These are phyloP conservation scores for Pterostichus madidus DNA, from an alignment of 2,888 invertebrate species.

Conservation along the genomic window DNA sequence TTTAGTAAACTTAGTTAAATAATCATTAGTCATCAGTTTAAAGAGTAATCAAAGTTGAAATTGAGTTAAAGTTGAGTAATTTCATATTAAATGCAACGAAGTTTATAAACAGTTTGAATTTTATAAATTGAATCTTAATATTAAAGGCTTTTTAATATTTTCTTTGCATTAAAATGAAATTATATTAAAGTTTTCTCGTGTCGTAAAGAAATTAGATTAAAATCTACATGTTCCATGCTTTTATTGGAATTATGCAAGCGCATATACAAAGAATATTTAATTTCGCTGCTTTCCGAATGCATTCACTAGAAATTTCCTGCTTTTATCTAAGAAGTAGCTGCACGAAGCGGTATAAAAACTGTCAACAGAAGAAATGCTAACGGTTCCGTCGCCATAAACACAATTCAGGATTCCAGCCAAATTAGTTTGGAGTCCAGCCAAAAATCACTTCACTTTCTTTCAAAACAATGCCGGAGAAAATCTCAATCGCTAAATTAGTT, in stretches of 20 bases:
- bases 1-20: slow-evolving; percentile 18
- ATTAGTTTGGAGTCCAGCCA: slow-evolving; percentile 14
- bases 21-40: slow-evolving; percentile 24
- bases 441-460: not conserved
- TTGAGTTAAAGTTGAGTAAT: slow-evolving; percentile 34
- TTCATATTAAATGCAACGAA: slow-evolving; percentile 33
- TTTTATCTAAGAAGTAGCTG: not conserved
- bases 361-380: slow-evolving; percentile 17
- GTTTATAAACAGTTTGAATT: not conserved
- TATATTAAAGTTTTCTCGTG: not conserved
- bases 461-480: not conserved
- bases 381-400: not conserved
- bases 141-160: not conserved
- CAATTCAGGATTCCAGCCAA: slow-evolving; percentile 4
- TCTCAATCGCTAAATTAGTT: not conserved
- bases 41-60: slow-evolving; percentile 43
- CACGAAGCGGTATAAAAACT: not conserved
- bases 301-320: slow-evolving; percentile 7
- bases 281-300: not conserved
- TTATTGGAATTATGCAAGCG: too few relatives aligned
- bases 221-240: too few relatives aligned
- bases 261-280: too few relatives aligned
- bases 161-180: not conserved
- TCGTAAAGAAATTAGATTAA: not conserved
- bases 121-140: not conserved